Conservation (phyloP, 2,888 invertebrate species). For the Drosophila diplacantha region DNA sequence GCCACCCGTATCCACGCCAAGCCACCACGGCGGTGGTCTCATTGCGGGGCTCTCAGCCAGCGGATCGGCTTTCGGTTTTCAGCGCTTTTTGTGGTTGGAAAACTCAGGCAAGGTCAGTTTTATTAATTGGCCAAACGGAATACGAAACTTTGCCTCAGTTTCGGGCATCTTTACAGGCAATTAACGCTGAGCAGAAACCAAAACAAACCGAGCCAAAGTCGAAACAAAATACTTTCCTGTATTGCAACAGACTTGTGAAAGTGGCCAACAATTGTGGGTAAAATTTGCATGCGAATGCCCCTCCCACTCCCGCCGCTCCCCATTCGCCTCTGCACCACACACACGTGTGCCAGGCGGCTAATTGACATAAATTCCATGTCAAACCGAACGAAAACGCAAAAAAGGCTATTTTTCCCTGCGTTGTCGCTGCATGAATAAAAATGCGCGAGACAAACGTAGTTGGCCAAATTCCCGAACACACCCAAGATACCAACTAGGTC, state of each 20-base stretch:
- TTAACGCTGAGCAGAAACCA: conserved; percentile 53
- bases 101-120: conserved; percentile 66
- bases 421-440: conserved; percentile 54
- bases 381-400: conserved; percentile 37
- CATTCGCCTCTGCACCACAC: conserved; percentile 11
- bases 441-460: conserved; percentile 49
- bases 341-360: conserved; percentile 43
- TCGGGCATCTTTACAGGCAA: conserved; percentile 70
- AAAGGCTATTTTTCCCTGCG: conserved; percentile 38
- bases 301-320: conserved; percentile 2
- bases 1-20: conserved; percentile 4
- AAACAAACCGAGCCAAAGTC: conserved; percentile 21
- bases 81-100: conserved; percentile 43
- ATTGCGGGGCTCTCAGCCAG: conserved; percentile 41
- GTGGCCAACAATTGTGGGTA: conserved; percentile 51
- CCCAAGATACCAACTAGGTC: conserved; percentile 35
- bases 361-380: conserved; percentile 71
- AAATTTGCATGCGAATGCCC: conserved; percentile 60
- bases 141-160: conserved; percentile 43
- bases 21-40: conserved; percentile 29
- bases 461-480: conserved; percentile 63
- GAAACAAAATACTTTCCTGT: conserved; percentile 66
- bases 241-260: conserved; percentile 67
- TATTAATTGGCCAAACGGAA: conserved; percentile 61
- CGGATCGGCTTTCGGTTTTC: conserved; percentile 45